Conservation (phyloP, 2,888 invertebrate genomes). For the Drosophila bunnanda region DNA sequence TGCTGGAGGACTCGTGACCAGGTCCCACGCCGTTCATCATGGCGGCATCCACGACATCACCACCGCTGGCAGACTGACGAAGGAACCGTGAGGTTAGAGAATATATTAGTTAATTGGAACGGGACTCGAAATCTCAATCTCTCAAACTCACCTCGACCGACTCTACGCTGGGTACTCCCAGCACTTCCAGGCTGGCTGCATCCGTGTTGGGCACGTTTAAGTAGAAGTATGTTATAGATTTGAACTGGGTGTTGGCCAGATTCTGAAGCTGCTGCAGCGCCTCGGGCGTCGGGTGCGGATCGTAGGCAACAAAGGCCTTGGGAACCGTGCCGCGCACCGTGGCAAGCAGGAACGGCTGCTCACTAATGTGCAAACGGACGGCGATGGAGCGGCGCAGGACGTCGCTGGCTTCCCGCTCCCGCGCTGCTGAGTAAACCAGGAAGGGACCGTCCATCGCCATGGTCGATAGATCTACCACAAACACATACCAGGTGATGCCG, state of each 20-base stretch:
- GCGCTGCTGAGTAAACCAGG: slow-evolving; percentile 86
- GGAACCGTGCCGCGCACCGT: slow-evolving; percentile 63
- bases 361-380: slow-evolving; percentile 84
- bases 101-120: no score
- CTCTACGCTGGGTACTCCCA: slow-evolving; percentile 85
- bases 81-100: background rate
- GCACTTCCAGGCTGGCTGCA: slow-evolving; percentile 85
- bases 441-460: slow-evolving; percentile 88
- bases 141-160: slow-evolving; percentile 46
- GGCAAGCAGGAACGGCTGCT: slow-evolving; percentile 77
- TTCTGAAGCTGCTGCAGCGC: slow-evolving; percentile 84
- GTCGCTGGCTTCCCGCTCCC: slow-evolving; percentile 86
- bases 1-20: slow-evolving; percentile 35
- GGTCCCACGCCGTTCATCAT: slow-evolving; percentile 69
- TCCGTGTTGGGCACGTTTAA: slow-evolving; percentile 88
- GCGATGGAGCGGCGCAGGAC: slow-evolving; percentile 87
- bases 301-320: slow-evolving; percentile 86
- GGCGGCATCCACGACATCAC: slow-evolving; percentile 83
- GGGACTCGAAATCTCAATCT: background rate
- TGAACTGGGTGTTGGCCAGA: slow-evolving; percentile 85
- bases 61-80: slow-evolving; percentile 58
- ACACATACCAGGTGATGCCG: slow-evolving; percentile 87
- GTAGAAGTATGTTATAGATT: slow-evolving; percentile 87
- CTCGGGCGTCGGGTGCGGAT: slow-evolving; percentile 82
- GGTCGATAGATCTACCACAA: slow-evolving; percentile 87